These are phyloP conservation scores for Xiphophorus maculatus DNA, from an alignment of 2,113 vertebrate genomes.

Conservation along the genomic window DNA sequence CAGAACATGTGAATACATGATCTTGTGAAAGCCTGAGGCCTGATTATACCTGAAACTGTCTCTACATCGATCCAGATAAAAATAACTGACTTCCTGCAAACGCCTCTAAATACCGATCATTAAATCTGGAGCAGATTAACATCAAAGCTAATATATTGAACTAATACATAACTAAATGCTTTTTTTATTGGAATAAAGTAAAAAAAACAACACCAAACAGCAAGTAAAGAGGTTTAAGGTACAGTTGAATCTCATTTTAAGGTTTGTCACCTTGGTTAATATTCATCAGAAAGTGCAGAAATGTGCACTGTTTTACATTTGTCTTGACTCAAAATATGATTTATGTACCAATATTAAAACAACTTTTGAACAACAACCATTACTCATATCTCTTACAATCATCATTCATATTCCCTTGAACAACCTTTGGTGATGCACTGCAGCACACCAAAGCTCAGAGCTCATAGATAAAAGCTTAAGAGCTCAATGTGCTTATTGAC, in stretches of 20 bases:
- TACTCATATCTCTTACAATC: conserved; percentile 30
- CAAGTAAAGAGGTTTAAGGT: neutral
- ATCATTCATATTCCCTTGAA: conserved; percentile 11
- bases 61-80: conserved; percentile 39
- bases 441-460: neutral
- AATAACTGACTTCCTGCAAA: conserved; percentile 35
- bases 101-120: conserved; percentile 12
- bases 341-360: neutral
- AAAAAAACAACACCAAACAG: no score
- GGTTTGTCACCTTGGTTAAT: neutral
- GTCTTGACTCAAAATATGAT: neutral
- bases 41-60: neutral
- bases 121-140: neutral
- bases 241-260: neutral
- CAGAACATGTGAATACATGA: neutral
- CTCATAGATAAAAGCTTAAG: conserved; percentile 22
- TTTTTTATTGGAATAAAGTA: neutral
- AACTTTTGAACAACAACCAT: neutral
- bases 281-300: neutral
- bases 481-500: conserved; percentile 18
- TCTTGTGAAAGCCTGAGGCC: neutral
- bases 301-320: neutral
- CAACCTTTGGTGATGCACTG: conserved; percentile 7
- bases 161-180: neutral
- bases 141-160: neutral